Evolutionary conservation across 2,113 vertebrate genomes (phyloP).

Genomic region (Upupa epops): DNA sequence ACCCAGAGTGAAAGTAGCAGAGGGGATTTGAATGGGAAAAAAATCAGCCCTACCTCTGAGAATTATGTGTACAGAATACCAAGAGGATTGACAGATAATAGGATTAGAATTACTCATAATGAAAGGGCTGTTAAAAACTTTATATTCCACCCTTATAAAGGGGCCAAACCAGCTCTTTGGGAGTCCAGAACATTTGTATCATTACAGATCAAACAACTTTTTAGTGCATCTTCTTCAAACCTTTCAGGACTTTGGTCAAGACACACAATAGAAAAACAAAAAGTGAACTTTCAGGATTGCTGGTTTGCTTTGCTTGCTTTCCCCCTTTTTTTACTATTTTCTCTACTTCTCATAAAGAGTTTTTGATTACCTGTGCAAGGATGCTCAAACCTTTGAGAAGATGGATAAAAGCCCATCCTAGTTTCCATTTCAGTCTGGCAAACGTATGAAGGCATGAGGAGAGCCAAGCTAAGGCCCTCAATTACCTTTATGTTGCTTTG

Average conservation of each 20-base stretch:
- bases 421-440: not conserved
- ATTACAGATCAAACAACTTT: not conserved
- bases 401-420: not conserved
- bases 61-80: not conserved
- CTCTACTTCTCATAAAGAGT: not conserved
- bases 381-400: not conserved
- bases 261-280: not conserved
- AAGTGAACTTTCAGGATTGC: not conserved
- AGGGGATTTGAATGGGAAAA: not conserved
- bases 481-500: not conserved
- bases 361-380: not conserved
- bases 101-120: conserved; percentile 44
- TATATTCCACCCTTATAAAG: not conserved
- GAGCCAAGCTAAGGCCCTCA: not conserved
- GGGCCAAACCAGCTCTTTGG: not conserved
- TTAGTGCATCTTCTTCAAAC: not conserved
- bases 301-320: not conserved
- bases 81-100: not conserved
- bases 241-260: not conserved
- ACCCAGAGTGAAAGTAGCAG: not conserved
- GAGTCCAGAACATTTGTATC: not conserved
- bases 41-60: not conserved
- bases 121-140: not conserved
- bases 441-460: too few species aligned
- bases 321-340: too few species aligned